phyloP scores from a whole-genome alignment of 1,140 invertebrate species.

The Meloidogyne exigua region DNA sequence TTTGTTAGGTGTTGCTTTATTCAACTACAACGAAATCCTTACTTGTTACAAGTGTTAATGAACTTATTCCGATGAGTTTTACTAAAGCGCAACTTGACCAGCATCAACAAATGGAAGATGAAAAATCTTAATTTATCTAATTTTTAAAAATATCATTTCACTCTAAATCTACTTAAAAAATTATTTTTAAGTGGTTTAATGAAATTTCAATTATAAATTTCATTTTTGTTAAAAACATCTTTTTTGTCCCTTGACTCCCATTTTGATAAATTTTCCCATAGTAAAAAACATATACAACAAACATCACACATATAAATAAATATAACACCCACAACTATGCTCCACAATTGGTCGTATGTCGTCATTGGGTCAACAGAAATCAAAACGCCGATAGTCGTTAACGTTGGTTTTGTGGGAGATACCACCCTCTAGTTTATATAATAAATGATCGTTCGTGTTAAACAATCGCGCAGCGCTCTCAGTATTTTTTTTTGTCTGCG shows the following conservation, averaged over 20 bases:
- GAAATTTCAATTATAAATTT: too few relatives aligned
- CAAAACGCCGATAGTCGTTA: slow-evolving; percentile 1
- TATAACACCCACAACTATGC: not conserved
- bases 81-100: not conserved
- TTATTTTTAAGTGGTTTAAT: too few relatives aligned
- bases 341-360: not conserved
- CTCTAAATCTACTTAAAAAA: too few relatives aligned
- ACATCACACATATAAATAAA: too few relatives aligned
- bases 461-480: not conserved
- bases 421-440: not conserved
- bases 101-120: slow-evolving; percentile 3
- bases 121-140: not conserved
- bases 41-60: slow-evolving; percentile 19
- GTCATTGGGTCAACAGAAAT: not conserved
- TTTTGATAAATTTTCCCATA: too few relatives aligned
- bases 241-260: too few relatives aligned
- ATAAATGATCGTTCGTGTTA: not conserved
- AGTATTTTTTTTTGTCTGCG: not conserved
- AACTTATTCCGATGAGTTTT: slow-evolving; percentile 37
- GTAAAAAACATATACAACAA: not conserved
- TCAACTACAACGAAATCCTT: slow-evolving; percentile 23
- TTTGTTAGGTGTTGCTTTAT: slow-evolving; percentile 28
- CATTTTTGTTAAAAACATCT: too few relatives aligned
- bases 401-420: not conserved
- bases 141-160: not conserved